Base-by-base conservation (phyloP, 2,113 vertebrate genomes). In the Carlito syrichta region DNA sequence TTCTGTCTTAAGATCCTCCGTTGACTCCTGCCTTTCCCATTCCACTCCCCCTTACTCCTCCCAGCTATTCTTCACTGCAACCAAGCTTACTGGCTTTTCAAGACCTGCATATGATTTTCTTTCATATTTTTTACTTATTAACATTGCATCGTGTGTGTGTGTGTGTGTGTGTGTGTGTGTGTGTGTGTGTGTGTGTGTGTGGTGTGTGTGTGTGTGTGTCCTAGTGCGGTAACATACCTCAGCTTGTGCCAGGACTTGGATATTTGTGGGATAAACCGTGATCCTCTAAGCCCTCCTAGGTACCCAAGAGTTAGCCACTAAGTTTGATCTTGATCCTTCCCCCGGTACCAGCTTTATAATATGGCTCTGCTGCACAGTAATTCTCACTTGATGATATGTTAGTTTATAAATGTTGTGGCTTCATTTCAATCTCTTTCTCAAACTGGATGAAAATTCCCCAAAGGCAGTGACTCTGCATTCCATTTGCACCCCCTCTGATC, bases 341-440 rank as follows among this genome's bases (percentile, higher is more conserved):
- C 43, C 48, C 17, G 40, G 30, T 86, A 8, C 58, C 32, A 60
- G 71, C 63, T 91, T 54, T 40, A 43, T 45, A 63, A 52, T 52
- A 25, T 10, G 56, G 63, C 45, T 86, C 66, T 23, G 23, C 22
- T 2, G 68, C 23, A 38, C 56, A 76, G 62, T 69, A 58, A 82
- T 95, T 96, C 96, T 93, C 62, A 54, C 74, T 79, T 52, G 38
- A 66, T 63, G 66, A 84, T 77, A 84, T 58, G 93, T 97, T 97
- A 86, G 77, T 94, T 95, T 95, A 91, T 94, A 93, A 95, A 93
- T 69, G 85, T 63, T 88, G 83, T 87, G 86, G 81, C 93, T 96
- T 95, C 96, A 95, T 95, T 97, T 97, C 96, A 96, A 38, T 91
- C 91, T 93, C 84, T 95, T 83, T 85, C 71, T n/a, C 1, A 45